Conservation (phyloP, 2,888 invertebrate genomes). For the Drosophila maculinotata region DNA sequence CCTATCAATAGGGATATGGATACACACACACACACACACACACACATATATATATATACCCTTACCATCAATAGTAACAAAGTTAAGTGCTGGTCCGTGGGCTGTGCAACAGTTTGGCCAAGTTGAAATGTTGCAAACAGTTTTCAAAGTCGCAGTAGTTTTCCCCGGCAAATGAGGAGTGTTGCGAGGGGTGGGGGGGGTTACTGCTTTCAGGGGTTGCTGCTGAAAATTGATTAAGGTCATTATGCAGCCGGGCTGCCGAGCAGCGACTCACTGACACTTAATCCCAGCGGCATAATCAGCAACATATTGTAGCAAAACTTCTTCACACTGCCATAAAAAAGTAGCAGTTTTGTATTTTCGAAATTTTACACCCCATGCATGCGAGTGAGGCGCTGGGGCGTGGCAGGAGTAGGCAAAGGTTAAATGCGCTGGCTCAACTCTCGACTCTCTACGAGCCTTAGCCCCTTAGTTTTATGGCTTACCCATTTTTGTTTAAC, state of each 20-base stretch:
- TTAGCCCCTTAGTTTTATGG: slow-evolving; percentile 59
- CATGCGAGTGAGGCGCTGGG: slow-evolving; percentile 14
- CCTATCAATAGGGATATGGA: slow-evolving; percentile 56
- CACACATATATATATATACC: slow-evolving; percentile 7
- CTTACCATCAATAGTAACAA: slow-evolving; percentile 33
- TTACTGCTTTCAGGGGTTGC: slow-evolving; percentile 49
- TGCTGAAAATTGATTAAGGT: slow-evolving; percentile 75
- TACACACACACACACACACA: slow-evolving; percentile 9
- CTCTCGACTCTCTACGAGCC: slow-evolving; percentile 27
- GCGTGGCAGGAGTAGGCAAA: slow-evolving; percentile 4
- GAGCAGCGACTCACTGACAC: slow-evolving; percentile 65
- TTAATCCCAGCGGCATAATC: slow-evolving; percentile 80
- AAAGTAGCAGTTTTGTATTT: slow-evolving; percentile 66
- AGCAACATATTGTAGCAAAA: slow-evolving; percentile 81
- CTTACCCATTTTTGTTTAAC: slow-evolving; percentile 75
- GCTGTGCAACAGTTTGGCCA: slow-evolving; percentile 70
- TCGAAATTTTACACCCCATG: slow-evolving; percentile 70
- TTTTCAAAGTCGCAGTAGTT: slow-evolving; percentile 42
- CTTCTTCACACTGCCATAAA: slow-evolving; percentile 68
- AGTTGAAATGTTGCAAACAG: slow-evolving; percentile 39
- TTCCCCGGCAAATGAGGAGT: slow-evolving; percentile 1
- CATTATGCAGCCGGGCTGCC: slow-evolving; percentile 73
- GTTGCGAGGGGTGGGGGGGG: neutral
- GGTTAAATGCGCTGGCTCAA: slow-evolving; percentile 58
- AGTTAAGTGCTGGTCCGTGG: slow-evolving; percentile 56